phyloP scores from a whole-genome alignment of 2,797 vertebrate species.

The Enteromius anoplus region DNA sequence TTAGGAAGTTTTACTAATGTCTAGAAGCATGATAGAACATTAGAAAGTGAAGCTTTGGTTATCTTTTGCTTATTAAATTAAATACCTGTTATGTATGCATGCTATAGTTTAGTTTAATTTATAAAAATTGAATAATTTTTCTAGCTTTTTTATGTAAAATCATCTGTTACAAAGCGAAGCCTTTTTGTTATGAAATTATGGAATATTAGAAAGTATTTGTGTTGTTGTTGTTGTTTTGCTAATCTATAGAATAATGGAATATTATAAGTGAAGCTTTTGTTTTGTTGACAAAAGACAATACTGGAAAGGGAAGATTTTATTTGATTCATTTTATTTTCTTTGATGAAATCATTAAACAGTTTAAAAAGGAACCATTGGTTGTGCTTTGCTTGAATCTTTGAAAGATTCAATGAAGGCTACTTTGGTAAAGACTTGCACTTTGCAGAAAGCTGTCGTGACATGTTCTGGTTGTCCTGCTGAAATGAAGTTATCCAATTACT shows the following conservation, averaged over 20 bases:
- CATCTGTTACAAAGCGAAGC: too few relatives aligned
- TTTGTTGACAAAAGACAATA: too few relatives aligned
- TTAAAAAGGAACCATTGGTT: not conserved
- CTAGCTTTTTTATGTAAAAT: too few relatives aligned
- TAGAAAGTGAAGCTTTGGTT: too few relatives aligned
- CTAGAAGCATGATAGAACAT: too few relatives aligned
- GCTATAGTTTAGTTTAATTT: too few relatives aligned
- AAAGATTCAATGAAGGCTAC: not conserved
- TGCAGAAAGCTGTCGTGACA: conserved; percentile 95
- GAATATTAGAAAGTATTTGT: not conserved
- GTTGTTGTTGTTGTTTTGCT: not conserved
- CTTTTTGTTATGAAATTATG: not conserved
- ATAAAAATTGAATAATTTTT: too few relatives aligned
- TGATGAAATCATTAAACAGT: not conserved
- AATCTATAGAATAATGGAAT: not conserved
- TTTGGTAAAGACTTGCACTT: conserved; percentile 88
- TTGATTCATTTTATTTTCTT: not conserved
- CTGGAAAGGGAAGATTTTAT: not conserved
- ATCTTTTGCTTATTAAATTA: too few relatives aligned
- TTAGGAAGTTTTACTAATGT: too few relatives aligned
- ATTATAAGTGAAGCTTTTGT: too few relatives aligned
- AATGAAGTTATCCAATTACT: conserved; percentile 99
- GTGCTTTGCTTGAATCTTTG: not conserved
- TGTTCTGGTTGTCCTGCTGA: conserved; percentile 94
- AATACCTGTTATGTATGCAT: too few relatives aligned